Conservation (phyloP, 30 jellyfish, hydroid and myxozoan species). For the Aurelia sp. region DNA sequence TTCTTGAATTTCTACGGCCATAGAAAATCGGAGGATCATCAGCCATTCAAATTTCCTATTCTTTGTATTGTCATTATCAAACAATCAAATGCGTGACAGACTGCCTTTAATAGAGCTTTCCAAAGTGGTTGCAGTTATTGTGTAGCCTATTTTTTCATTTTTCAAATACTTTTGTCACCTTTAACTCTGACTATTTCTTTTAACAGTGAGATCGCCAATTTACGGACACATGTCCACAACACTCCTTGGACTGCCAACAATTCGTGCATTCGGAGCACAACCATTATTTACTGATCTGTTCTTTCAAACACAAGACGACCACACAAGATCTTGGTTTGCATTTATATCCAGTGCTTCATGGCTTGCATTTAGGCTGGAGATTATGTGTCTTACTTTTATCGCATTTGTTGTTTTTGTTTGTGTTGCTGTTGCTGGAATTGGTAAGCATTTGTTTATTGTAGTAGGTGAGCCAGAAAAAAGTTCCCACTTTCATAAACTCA, state of each 20-base stretch:
- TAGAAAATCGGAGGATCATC: too few relatives aligned
- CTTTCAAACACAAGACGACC: slow-evolving; percentile 82
- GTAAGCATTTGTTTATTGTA: slow-evolving; percentile 4
- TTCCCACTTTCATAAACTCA: too few relatives aligned
- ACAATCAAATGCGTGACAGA: too few relatives aligned
- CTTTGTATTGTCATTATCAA: too few relatives aligned
- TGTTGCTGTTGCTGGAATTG: slow-evolving; percentile 73
- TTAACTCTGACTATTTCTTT: background rate
- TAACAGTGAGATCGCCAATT: slow-evolving; percentile 90
- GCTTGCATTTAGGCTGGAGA: slow-evolving; percentile 85
- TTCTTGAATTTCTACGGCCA: too few relatives aligned
- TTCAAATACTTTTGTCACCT: background rate
- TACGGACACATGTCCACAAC: slow-evolving; percentile 95
- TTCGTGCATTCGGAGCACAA: slow-evolving; percentile 93
- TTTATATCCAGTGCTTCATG: slow-evolving; percentile 82
- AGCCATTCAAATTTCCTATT: too few relatives aligned
- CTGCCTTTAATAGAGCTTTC: too few relatives aligned
- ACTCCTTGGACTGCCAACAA: slow-evolving; percentile 92
- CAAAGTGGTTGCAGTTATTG: too few relatives aligned
- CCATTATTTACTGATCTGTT: slow-evolving; percentile 73
- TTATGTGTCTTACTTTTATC: slow-evolving; percentile 49
- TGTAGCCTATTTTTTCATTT: too few relatives aligned
- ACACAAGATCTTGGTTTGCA: slow-evolving; percentile 88
- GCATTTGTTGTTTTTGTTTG: slow-evolving; percentile 64
- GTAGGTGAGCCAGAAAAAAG: too few relatives aligned